These are phyloP conservation scores for Strigamia transsilvanica DNA, from an alignment of 2,888 invertebrate species.

Conservation along the genomic window DNA sequence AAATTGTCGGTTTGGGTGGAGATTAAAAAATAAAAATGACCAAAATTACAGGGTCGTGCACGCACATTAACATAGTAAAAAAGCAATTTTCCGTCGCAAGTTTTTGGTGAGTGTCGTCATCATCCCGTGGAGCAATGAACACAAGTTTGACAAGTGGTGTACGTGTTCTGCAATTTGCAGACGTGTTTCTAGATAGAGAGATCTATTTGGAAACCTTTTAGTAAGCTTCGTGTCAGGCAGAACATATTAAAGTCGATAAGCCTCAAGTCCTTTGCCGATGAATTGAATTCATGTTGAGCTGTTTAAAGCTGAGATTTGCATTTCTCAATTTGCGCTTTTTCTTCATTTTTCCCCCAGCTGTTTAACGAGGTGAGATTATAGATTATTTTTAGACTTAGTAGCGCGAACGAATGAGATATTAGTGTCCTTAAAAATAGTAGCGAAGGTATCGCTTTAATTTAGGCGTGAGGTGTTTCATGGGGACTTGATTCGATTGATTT, in stretches of 20 bases:
- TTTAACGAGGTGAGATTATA: conserved; percentile 10
- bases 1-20: background rate
- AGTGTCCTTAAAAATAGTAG: background rate
- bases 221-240: conserved; percentile 33
- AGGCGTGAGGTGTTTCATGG: background rate
- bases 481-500: conserved; percentile 6
- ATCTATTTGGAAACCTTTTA: conserved; percentile 40
- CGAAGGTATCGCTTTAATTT: background rate
- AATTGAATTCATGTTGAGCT: conserved; percentile 12
- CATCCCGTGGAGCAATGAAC: conserved; percentile 26
- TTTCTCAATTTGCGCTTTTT: background rate
- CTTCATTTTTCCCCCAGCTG: background rate
- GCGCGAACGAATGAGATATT: background rate
- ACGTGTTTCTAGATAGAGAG: conserved; percentile 47
- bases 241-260: conserved; percentile 49
- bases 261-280: background rate
- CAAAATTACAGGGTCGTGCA: conserved; percentile 3
- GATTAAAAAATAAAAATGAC: background rate
- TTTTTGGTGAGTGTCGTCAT: conserved; percentile 21
- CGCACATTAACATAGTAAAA: conserved; percentile 12
- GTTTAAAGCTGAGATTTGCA: conserved; percentile 35
- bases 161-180: conserved; percentile 49
- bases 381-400: background rate
- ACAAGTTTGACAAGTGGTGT: conserved; percentile 44
- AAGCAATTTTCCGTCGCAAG: conserved; percentile 30